Evolutionary conservation across 2,113 vertebrate species (phyloP), one percentile per base, ranked within the genome.

Genomic region (Tragelaphus buxtoni): DNA sequence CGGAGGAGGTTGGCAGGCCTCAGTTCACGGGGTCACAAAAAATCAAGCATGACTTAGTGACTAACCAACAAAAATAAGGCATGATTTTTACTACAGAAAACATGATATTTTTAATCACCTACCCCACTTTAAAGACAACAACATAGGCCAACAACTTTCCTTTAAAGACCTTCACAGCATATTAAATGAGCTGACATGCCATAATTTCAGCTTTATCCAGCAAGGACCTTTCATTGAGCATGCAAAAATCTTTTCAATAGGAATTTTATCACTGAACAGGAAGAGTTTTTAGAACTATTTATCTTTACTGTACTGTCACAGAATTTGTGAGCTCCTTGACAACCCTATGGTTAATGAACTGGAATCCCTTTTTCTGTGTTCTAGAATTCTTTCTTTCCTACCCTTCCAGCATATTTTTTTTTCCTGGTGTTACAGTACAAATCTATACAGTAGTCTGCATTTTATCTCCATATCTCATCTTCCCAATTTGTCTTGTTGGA

Each of bases 401-500:
- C 5, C 18, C 10, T 74, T 81, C 83, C 10, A 58, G 51, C 32
- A 80, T 94, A 60, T 65, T 96, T 94, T 96, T n/a, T 97, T 92
- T 90, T 30, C 77, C 42, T 77, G 24, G 85, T 86, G 91, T 91
- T 97, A 97, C 55, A 95, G 97, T 96, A 98, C 90, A 97, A 91
- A 74, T 87, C 93, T 96, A 28, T 60, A 96, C 30, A 98, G 91
- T 90, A 93, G 82, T 95, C 91, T 97, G 45, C 81, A 92, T 22
- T 98, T 97, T 65, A 89, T 97, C 96, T 79, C 83, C 39, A 22
- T 97, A 88, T 97, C 85, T 97, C 88, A 96, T 96, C 80, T 84
- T 95, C 86, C 55, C 82, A 93, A 97, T 97, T 98, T 97, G 96
- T 97, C 81, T 97, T 79, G 84, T 90, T 97, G 88, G 97, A 98